Percentiles rank a stretch among this genome's conserved stretches.
Evolutionary conservation across 2,797 vertebrate species (phyloP).

Genomic region (Chrosomus eos): DNA sequence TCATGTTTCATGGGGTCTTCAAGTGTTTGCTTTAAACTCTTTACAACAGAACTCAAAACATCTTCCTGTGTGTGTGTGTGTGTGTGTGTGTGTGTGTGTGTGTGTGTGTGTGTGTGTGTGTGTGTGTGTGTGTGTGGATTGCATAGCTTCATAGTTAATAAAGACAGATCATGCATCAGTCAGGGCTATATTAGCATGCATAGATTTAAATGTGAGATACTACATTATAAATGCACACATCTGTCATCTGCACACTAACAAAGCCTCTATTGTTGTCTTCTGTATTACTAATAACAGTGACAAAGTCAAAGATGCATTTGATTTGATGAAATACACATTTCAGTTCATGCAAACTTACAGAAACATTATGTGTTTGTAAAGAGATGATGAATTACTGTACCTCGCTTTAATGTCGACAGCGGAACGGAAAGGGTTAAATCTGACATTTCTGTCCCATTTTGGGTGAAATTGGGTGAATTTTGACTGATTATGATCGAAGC

Average conservation of each 20-base stretch:
- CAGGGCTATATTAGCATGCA: not conserved
- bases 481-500: conserved; percentile 44
- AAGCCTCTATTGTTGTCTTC: not conserved
- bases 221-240: not conserved
- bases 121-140: too few species aligned
- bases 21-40: not conserved
- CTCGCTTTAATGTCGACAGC: conserved; percentile 76
- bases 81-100: too few species aligned
- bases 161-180: not conserved
- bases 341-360: not conserved
- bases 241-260: conserved; percentile 4
- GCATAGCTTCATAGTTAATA: not conserved
- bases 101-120: too few species aligned
- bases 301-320: not conserved
- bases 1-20: not conserved
- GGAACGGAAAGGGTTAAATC: conserved; percentile 77
- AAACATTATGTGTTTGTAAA: not conserved
- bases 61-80: not conserved
- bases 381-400: conserved; percentile 67
- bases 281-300: not conserved
- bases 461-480: conserved; percentile 66
- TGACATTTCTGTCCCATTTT: conserved; percentile 79
- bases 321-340: not conserved
- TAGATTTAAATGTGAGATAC: not conserved
- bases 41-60: not conserved